Conservation (phyloP, 2,888 invertebrate genomes). For the Protonemura montana region DNA sequence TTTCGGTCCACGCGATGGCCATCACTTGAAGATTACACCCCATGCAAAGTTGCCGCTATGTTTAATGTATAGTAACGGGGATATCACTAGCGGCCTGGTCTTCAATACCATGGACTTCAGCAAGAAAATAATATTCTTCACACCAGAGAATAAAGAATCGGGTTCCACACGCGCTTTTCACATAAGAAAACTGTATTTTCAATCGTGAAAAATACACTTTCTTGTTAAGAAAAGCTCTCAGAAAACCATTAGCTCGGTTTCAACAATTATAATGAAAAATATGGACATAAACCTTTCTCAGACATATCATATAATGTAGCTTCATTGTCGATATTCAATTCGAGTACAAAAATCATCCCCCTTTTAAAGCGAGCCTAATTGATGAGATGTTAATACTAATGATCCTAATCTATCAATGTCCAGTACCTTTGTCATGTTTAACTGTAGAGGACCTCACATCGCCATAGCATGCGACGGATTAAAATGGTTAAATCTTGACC, state of each 20-base stretch:
- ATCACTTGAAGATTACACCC: conserved; percentile 17
- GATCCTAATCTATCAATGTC: conserved; percentile 29
- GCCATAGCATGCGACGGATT: conserved; percentile 7
- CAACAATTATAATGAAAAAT: neutral
- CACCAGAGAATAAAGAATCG: neutral
- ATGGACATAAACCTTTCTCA: neutral
- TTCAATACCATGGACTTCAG: neutral
- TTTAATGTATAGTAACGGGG: conserved; percentile 9
- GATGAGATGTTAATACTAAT: conserved; percentile 19
- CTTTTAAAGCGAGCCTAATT: neutral
- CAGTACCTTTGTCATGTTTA: conserved; percentile 15
- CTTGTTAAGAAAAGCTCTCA: neutral
- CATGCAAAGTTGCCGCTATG: conserved; percentile 25
- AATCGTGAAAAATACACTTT: neutral
- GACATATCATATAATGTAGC: neutral
- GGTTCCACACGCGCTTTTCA: neutral
- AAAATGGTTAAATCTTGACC: conserved; percentile 39
- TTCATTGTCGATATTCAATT: neutral
- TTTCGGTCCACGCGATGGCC: neutral
- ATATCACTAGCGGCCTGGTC: neutral
- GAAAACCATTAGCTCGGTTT: neutral
- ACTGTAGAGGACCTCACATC: neutral
- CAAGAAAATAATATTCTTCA: neutral
- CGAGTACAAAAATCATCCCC: neutral
- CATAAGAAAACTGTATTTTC: neutral